These are phyloP conservation scores for Agapetus fuscipes DNA, from an alignment of 2,888 invertebrate genomes.

Conservation along the genomic window DNA sequence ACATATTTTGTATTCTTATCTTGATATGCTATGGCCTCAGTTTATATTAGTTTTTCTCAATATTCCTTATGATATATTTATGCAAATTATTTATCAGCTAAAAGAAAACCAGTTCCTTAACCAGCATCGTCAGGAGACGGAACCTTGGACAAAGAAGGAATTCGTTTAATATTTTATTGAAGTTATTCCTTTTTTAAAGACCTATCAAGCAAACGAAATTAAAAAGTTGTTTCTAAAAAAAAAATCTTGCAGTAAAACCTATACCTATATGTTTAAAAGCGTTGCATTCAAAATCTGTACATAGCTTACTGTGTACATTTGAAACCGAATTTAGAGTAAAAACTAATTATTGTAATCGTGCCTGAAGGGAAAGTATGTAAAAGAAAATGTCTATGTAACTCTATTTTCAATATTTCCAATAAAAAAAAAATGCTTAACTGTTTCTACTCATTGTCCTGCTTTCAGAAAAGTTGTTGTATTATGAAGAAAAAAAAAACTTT, in stretches of 20 bases:
- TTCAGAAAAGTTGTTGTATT: background rate
- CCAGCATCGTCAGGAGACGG: no score
- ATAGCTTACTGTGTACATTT: slow-evolving; percentile 9
- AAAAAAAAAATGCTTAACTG: background rate
- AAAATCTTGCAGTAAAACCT: background rate
- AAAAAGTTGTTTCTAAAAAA: background rate
- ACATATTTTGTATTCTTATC: no score
- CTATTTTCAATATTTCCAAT: slow-evolving; percentile 13
- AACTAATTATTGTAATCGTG: slow-evolving; percentile 20
- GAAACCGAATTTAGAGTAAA: slow-evolving; percentile 19
- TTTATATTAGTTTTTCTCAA: no score
- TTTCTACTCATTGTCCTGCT: background rate
- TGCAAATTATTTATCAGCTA: no score
- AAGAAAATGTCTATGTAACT: slow-evolving; percentile 4
- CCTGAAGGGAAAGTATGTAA: slow-evolving; percentile 15
- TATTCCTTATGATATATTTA: no score
- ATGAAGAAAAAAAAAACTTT: no score
- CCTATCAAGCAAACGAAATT: background rate
- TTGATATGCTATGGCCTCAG: no score
- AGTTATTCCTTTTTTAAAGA: no score
- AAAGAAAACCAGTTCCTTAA: no score
- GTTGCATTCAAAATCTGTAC: background rate
- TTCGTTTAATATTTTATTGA: no score
- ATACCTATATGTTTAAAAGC: no score
- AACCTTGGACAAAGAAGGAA: no score